Percentiles rank a stretch among this genome's conserved stretches.
These are phyloP conservation scores for Eurois occulta DNA, from an alignment of 2,888 invertebrate genomes.

Conservation along the genomic window DNA sequence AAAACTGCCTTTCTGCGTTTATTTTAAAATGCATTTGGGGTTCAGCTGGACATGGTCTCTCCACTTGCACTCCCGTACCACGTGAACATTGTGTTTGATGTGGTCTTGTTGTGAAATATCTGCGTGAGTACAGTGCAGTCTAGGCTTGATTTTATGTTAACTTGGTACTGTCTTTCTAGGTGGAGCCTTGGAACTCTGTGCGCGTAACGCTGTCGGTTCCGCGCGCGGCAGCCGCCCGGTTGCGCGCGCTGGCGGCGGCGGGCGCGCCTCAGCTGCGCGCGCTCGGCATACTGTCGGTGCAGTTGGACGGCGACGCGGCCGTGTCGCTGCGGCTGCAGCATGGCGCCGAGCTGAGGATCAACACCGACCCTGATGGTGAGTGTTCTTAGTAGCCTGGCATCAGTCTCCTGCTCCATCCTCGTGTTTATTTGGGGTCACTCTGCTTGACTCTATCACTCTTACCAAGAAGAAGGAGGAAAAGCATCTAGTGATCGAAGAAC, in stretches of 20 bases:
- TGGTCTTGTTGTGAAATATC: background rate
- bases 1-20: background rate
- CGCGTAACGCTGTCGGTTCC: constrained; percentile 99
- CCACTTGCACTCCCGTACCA: background rate
- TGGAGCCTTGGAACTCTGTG: constrained; percentile 99
- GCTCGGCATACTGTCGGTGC: constrained; percentile 98
- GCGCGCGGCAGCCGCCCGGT: constrained; percentile 97
- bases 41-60: background rate
- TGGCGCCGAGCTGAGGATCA: constrained; percentile 85
- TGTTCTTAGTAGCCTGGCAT: background rate
- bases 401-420: too few relatives aligned
- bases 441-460: background rate
- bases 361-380: constrained; percentile 82
- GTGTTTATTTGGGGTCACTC: background rate
- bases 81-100: background rate
- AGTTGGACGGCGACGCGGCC: constrained; percentile 97
- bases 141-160: background rate
- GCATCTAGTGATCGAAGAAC: background rate
- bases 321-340: constrained; percentile 92
- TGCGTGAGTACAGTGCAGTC: background rate
- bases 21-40: background rate
- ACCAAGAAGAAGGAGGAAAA: background rate
- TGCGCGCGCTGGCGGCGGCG: constrained; percentile 97
- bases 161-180: constrained; percentile 72
- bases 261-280: constrained; percentile 97